Percentiles rank a stretch among this genome's conserved stretches.
phyloP scores from a whole-genome alignment of 2,797 vertebrate genomes.

The Crocidura indochinensis region DNA sequence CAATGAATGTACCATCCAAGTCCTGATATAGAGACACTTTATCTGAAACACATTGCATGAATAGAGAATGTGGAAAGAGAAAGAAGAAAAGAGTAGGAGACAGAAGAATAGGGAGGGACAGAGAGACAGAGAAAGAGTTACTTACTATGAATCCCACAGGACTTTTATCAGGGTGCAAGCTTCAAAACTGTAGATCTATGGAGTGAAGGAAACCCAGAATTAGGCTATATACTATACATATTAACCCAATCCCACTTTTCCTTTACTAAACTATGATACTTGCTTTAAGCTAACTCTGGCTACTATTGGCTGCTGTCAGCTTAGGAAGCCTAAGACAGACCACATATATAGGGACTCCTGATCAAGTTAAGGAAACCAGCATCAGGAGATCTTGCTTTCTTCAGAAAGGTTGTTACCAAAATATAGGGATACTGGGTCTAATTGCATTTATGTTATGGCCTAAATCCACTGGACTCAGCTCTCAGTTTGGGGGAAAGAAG shows the following conservation, averaged over 20 bases:
- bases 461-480: neutral
- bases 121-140: neutral
- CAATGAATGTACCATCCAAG: neutral
- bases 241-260: conserved; percentile 12
- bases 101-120: neutral
- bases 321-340: neutral
- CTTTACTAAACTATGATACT: conserved; percentile 5
- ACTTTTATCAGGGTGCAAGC: conserved; percentile 27
- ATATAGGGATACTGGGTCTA: neutral
- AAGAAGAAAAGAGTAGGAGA: neutral
- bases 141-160: neutral
- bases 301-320: neutral
- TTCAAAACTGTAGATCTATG: conserved; percentile 16
- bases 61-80: neutral
- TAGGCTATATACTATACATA: neutral
- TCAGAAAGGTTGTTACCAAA: conserved; percentile 24
- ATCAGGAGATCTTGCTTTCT: neutral
- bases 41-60: neutral
- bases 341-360: neutral
- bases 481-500: neutral
- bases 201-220: neutral
- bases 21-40: conserved; percentile 20
- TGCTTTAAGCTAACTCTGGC: neutral
- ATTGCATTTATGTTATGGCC: neutral
- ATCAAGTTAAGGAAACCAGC: neutral